These are phyloP conservation scores for Philotrypesis tridentata DNA, from an alignment of 1,140 invertebrate species.

Conservation along the genomic window DNA sequence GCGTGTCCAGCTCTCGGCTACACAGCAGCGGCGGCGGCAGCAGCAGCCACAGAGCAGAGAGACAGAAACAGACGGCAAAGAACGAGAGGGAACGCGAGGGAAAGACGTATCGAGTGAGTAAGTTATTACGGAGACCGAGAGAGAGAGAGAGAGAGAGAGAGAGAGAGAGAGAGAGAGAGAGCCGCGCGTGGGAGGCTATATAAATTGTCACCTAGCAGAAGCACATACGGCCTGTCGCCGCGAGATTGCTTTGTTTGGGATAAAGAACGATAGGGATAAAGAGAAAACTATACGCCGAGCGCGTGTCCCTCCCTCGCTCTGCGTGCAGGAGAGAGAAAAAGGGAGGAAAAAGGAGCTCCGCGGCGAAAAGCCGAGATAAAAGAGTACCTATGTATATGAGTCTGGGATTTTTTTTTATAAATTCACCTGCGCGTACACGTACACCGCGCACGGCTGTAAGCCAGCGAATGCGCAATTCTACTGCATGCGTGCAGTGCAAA, in stretches of 20 bases:
- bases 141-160: too few relatives aligned
- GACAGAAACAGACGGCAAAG: neutral
- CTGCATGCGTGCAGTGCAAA: too few relatives aligned
- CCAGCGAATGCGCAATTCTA: too few relatives aligned
- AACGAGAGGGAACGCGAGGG: constrained; percentile 53
- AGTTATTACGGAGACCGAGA: too few relatives aligned
- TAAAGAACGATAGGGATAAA: constrained; percentile 61
- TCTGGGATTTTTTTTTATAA: neutral
- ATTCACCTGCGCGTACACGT: too few relatives aligned
- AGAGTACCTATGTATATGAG: neutral
- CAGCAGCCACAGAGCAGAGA: too few relatives aligned
- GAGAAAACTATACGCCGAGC: too few relatives aligned
- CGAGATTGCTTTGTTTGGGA: constrained; percentile 71
- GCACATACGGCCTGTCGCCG: constrained; percentile 65
- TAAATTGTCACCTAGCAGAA: constrained; percentile 71
- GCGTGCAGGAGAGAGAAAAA: constrained; percentile 56
- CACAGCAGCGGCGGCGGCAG: too few relatives aligned
- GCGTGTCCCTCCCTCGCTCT: too few relatives aligned
- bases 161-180: too few relatives aligned
- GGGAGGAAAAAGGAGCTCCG: constrained; percentile 35
- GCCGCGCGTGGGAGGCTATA: constrained; percentile 63
- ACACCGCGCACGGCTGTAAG: too few relatives aligned
- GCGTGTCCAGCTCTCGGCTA: neutral
- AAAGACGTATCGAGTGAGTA: constrained; percentile 70
- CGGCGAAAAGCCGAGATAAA: neutral